Evolutionary conservation across 2,797 vertebrate species (phyloP).

Genomic region (Ctenopoma kingsleyae): DNA sequence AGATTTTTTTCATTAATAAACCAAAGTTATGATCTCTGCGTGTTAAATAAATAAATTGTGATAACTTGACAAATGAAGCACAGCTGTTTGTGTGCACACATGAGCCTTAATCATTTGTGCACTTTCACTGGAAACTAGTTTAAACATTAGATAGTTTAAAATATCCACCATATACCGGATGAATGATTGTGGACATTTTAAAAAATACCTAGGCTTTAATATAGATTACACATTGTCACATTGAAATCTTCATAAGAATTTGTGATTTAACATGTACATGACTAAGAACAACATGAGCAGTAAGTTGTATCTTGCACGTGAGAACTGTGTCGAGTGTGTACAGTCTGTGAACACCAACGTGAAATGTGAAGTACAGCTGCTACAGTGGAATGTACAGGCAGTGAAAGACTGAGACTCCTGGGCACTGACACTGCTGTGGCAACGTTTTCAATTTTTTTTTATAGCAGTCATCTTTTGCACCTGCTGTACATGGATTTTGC

Average conservation of each 20-base stretch:
- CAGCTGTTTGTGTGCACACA: too few relatives aligned
- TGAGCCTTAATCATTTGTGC: too few relatives aligned
- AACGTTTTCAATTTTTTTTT: constrained; percentile 8
- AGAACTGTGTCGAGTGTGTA: background rate
- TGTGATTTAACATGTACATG: background rate
- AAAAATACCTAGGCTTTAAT: background rate
- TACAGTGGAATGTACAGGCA: constrained; percentile 3
- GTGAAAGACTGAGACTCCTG: background rate
- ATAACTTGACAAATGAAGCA: too few relatives aligned
- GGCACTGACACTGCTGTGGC: background rate
- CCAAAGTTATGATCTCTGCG: too few relatives aligned
- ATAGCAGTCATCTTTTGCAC: background rate
- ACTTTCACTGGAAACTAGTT: background rate
- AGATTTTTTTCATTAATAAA: too few relatives aligned
- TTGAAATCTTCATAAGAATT: background rate
- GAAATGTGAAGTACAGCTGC: background rate
- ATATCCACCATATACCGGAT: background rate
- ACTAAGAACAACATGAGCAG: background rate
- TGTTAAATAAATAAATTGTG: too few relatives aligned
- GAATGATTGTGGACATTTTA: background rate
- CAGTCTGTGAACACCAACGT: background rate
- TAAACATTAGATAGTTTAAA: background rate
- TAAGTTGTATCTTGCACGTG: background rate
- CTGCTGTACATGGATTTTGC: background rate
- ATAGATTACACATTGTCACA: background rate